These are phyloP conservation scores for Drosophila bocki DNA, from an alignment of 1,140 invertebrate species.

Conservation along the genomic window DNA sequence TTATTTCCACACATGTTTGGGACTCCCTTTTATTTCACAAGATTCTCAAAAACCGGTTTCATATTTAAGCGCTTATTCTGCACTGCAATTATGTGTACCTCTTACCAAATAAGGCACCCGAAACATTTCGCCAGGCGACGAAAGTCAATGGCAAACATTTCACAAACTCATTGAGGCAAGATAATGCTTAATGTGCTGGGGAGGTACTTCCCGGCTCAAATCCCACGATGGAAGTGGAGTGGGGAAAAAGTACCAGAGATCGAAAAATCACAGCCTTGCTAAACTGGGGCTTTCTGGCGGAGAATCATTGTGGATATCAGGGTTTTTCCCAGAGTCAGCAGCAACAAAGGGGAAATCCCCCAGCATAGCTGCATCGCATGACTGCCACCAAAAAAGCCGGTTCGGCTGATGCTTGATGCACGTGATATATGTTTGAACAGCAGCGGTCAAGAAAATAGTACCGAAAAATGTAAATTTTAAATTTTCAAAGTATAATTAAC, in stretches of 20 bases:
- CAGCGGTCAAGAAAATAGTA: neutral
- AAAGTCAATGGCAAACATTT: slow-evolving; percentile 17
- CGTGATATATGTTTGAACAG: slow-evolving; percentile 18
- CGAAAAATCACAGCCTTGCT: neutral
- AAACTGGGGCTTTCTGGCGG: slow-evolving; percentile 19
- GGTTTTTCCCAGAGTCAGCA: slow-evolving; percentile 16
- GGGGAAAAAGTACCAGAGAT: slow-evolving; percentile 10
- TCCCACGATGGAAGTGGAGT: neutral
- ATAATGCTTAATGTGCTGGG: neutral
- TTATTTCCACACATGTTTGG: neutral
- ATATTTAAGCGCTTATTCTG: slow-evolving; percentile 1
- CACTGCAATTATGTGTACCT: slow-evolving; percentile 8
- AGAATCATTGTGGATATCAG: slow-evolving; percentile 18
- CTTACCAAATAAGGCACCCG: neutral
- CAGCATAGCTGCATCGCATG: slow-evolving; percentile 26
- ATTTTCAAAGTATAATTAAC: no score
- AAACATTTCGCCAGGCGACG: slow-evolving; percentile 30
- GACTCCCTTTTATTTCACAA: slow-evolving; percentile 2
- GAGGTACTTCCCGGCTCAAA: slow-evolving; percentile 2
- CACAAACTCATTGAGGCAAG: neutral
- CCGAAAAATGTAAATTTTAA: no score
- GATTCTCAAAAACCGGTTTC: slow-evolving; percentile 15
- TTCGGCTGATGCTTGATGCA: slow-evolving; percentile 16
- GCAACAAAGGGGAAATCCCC: slow-evolving; percentile 25
- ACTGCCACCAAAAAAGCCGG: slow-evolving; percentile 5